phyloP scores from a whole-genome alignment of 2,888 invertebrate genomes.

The Tachina fera region DNA sequence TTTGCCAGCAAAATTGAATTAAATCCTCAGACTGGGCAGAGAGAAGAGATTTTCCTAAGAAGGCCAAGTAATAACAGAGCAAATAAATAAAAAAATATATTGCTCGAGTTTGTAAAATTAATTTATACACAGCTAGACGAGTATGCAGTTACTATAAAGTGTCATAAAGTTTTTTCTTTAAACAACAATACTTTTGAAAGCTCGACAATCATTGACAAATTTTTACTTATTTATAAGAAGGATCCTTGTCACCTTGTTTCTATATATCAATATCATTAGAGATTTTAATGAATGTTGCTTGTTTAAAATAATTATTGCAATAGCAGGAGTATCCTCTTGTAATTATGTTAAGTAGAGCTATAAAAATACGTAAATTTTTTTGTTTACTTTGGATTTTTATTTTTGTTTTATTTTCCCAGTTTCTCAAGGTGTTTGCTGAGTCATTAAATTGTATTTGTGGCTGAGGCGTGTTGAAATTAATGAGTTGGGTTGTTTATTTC shows the following conservation, averaged over 20 bases:
- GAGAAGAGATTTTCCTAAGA: background rate
- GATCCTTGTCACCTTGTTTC: background rate
- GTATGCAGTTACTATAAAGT: background rate
- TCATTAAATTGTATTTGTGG: conserved; percentile 47
- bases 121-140: conserved; percentile 8
- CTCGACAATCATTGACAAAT: too few species aligned
- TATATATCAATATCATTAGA: background rate
- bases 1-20: background rate
- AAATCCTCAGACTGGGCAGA: background rate
- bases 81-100: background rate
- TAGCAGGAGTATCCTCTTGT: background rate
- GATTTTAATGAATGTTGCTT: background rate
- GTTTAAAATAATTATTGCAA: background rate
- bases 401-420: background rate
- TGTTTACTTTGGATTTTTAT: background rate
- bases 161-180: too few species aligned
- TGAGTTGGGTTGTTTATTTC: conserved; percentile 42
- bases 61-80: background rate
- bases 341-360: conserved; percentile 1
- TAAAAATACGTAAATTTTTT: background rate
- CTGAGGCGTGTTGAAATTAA: conserved; percentile 62
- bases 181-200: too few species aligned
- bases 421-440: conserved; percentile 20
- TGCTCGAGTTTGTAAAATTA: background rate
- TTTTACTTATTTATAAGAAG: background rate